Evolutionary conservation across 2,797 vertebrate genomes (phyloP).

Genomic region (Molossus molossus): DNA sequence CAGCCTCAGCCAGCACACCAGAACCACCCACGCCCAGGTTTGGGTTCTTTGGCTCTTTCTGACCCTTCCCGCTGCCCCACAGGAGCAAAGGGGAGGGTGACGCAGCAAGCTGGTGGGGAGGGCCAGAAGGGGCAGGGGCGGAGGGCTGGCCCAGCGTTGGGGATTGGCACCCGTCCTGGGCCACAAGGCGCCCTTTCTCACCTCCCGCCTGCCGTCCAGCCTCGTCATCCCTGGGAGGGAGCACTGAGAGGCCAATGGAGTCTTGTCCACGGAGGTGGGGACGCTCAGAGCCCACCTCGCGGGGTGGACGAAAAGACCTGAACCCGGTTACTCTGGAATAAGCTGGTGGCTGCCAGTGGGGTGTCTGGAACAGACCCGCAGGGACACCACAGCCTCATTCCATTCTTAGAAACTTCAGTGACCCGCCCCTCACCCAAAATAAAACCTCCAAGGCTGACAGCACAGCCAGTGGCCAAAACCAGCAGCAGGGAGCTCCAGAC

Average conservation of each 20-base stretch:
- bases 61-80: background rate
- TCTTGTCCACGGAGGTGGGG: too few relatives aligned
- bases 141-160: background rate
- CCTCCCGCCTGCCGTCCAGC: accelerated
- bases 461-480: too few relatives aligned
- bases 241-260: background rate
- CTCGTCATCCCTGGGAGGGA: background rate
- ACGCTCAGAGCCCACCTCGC: background rate
- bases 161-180: background rate
- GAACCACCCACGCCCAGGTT: background rate
- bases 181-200: background rate
- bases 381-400: background rate
- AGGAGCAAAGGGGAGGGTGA: too few relatives aligned
- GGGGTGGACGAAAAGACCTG: background rate
- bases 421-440: background rate
- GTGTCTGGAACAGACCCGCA: background rate
- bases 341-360: background rate
- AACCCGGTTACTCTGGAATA: background rate
- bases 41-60: background rate
- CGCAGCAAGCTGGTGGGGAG: background rate
- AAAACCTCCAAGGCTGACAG: background rate
- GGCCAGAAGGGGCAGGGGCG: background rate
- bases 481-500: background rate
- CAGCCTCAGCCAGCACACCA: accelerated
- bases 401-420: background rate